Base-by-base conservation (phyloP, 1,140 invertebrate species). In the Lordiphosa clarofinis region DNA sequence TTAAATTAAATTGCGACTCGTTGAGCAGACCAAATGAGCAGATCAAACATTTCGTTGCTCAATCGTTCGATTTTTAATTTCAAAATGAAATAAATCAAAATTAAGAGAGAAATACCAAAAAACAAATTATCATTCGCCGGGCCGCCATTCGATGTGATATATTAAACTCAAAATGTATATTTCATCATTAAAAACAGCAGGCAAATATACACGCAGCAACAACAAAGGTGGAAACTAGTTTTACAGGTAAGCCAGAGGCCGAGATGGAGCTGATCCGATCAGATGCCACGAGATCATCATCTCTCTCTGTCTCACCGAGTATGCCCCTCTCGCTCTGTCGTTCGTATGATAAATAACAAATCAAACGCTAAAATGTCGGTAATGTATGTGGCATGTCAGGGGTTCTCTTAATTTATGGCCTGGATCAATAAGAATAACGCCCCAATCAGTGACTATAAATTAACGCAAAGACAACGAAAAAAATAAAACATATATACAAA, bases 401-500 rank as follows among this genome's bases (percentile, higher is more conserved):
- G 86, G 60, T 59, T 86, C 72, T 71, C 70, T 61, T 76, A 87
- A 87, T 87, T 87, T 87, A 87, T 87, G 86, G 81, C 84, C 84
- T 87, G 84, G 84, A 87, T 87, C 84, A 87, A 87, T 87, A 87
- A 87, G 84, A 87, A 87, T 87, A 87, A 87, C 84, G 84, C 84
- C 84, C 84, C 84, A 87, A 87, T 87, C 84, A 87, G 79, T 79
- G 86, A 87, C 84, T 73, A 87, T 87, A 87, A 87, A 87, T 87
- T 86, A 86, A 81, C 71, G 70, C 79, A 86, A 69, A 86, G 74
- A 82, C 78, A 81, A 81, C 28, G n/a, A 79, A 73, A 66, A 73
- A 52, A 60, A 63, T 56, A 69, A 67, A 61, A 39, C 39, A 53
- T 38, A 67, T 11, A 31, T 31, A 73, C 64, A 59, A 75, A 74